phyloP scores from a whole-genome alignment of 1,140 invertebrate species.

The Chlorops oryzae region DNA sequence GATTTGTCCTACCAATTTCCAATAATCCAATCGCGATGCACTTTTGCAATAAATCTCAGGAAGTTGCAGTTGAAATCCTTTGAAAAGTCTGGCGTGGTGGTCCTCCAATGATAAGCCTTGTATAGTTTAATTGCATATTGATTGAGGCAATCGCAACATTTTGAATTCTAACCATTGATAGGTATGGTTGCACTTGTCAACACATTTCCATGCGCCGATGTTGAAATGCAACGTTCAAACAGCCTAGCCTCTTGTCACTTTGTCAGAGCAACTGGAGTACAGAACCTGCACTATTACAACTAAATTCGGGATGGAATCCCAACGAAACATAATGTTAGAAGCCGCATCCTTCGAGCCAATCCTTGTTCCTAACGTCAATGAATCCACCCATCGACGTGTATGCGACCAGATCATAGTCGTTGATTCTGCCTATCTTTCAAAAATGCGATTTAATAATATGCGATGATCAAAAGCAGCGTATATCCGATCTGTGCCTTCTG shows the following conservation, averaged over 20 bases:
- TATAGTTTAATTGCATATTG: constrained; percentile 29
- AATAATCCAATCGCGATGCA: constrained; percentile 54
- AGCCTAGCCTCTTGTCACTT: constrained; percentile 70
- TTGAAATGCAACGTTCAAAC: constrained; percentile 71
- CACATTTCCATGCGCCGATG: constrained; percentile 79
- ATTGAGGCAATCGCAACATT: constrained; percentile 21
- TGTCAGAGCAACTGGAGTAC: too few species aligned
- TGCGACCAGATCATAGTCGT: constrained; percentile 79
- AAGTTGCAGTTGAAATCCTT: constrained; percentile 59
- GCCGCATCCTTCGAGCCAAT: constrained; percentile 82
- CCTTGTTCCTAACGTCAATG: too few species aligned
- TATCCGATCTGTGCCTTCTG: constrained; percentile 87
- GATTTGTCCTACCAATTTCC: constrained; percentile 51
- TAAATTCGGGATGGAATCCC: constrained; percentile 72
- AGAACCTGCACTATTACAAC: constrained; percentile 51
- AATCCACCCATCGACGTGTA: constrained; percentile 88
- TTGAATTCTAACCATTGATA: constrained; percentile 49
- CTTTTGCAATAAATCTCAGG: constrained; percentile 47
- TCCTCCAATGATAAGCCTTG: constrained; percentile 48
- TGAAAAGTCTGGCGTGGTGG: constrained; percentile 59
- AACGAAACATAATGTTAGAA: constrained; percentile 74
- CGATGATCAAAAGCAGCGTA: constrained; percentile 83
- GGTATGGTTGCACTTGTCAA: constrained; percentile 64
- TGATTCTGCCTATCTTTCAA: constrained; percentile 64
- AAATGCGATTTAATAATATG: constrained; percentile 67